Conservation (phyloP, 2,797 vertebrate genomes). For the Cygnus olor region DNA sequence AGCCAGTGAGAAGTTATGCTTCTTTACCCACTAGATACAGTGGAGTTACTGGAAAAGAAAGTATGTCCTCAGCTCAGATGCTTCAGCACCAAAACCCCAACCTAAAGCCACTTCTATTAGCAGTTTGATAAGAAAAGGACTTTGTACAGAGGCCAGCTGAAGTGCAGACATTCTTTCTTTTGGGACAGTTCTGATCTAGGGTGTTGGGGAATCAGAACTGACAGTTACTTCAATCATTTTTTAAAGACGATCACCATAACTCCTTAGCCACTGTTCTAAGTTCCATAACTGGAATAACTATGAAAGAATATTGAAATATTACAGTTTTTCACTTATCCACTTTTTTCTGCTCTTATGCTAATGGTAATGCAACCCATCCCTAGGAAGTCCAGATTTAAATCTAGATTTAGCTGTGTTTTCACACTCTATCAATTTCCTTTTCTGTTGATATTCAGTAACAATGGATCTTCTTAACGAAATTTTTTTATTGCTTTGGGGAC, state of each 20-base stretch:
- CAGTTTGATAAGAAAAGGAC: background rate
- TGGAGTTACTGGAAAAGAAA: background rate
- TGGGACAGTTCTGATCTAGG: background rate
- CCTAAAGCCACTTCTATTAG: background rate
- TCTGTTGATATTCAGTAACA: background rate
- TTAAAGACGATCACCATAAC: background rate
- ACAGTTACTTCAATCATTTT: background rate
- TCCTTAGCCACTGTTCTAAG: background rate
- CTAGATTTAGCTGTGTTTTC: background rate
- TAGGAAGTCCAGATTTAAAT: background rate
- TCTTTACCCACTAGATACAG: background rate
- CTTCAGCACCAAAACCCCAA: background rate
- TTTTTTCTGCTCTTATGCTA: background rate
- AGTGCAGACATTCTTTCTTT: background rate
- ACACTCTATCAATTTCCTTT: background rate
- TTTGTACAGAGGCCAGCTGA: background rate
- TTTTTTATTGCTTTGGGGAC: background rate
- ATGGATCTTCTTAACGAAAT: background rate
- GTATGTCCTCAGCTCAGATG: background rate
- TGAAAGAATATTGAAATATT: background rate
- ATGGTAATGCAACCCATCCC: fast-evolving
- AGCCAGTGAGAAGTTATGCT: background rate
- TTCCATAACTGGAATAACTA: background rate
- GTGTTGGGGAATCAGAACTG: background rate
- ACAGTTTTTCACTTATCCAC: background rate